Evolutionary conservation across 2,113 vertebrate genomes (phyloP).

Genomic region (human (Homo sapiens)): GRCh38 chr15:97553501-97554000

Average conservation of each 20-base stretch:
- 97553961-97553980: constrained; percentile 52
- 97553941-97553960: constrained; percentile 44
- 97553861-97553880: not conserved
- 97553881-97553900: constrained; percentile 62
- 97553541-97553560: constrained; percentile 84
- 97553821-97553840: constrained; percentile 14
- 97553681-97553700: constrained; percentile 80
- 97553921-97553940: constrained; percentile 38
- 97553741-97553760: constrained; percentile 78
- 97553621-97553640: constrained; percentile 83
- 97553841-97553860: not conserved
- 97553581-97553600: constrained; percentile 83
- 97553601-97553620: constrained; percentile 87
- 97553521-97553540: constrained; percentile 77
- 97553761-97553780: constrained; percentile 74
- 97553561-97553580: constrained; percentile 78
- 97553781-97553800: constrained; percentile 81
- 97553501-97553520: constrained; percentile 80
- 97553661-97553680: constrained; percentile 84
- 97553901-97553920: constrained; percentile 11
- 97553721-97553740: constrained; percentile 80
- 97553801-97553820: constrained; percentile 64
- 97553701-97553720: constrained; percentile 64
- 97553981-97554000: not conserved
- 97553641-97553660: constrained; percentile 86